Percentiles rank a stretch among this genome's conserved stretches.
Evolutionary conservation across 2,888 invertebrate genomes (phyloP).

Genomic region (Vanessa cardui): DNA sequence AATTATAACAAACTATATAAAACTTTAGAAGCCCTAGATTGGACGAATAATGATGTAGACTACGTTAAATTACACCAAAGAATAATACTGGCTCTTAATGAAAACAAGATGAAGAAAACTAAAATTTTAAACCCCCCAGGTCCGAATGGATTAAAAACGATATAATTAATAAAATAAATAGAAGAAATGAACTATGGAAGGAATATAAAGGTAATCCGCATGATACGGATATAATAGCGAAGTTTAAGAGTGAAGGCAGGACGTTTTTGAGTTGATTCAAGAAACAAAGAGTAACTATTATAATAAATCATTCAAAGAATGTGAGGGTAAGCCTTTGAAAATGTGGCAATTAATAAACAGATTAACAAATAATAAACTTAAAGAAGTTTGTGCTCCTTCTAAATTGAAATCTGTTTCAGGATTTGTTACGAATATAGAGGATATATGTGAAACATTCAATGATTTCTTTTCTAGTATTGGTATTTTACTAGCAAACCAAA

Average conservation of each 20-base stretch:
- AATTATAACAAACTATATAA: not conserved
- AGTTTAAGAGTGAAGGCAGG: not conserved
- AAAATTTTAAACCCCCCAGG: slow-evolving; percentile 15
- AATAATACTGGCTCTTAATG: not conserved
- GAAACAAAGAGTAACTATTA: not conserved
- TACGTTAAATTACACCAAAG: slow-evolving; percentile 3
- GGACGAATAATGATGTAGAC: not conserved
- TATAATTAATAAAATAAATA: slow-evolving; percentile 10
- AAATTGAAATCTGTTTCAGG: not conserved
- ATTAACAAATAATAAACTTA: not conserved
- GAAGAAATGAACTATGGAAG: slow-evolving; percentile 12
- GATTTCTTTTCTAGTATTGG: not conserved
- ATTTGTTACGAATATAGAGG: not conserved
- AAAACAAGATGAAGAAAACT: slow-evolving; percentile 12
- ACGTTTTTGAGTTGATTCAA: not conserved
- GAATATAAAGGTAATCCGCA: not conserved
- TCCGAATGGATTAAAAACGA: slow-evolving; percentile 17
- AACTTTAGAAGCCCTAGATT: not conserved
- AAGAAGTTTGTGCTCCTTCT: not conserved
- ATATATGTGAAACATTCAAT: not conserved
- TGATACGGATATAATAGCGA: not conserved
- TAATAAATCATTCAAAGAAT: not conserved
- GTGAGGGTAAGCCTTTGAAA: not conserved
- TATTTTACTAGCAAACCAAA: not conserved
- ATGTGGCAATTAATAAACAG: not conserved